phyloP scores from a whole-genome alignment of 2,888 invertebrate species.

The Branchinecta sandiegonensis region DNA sequence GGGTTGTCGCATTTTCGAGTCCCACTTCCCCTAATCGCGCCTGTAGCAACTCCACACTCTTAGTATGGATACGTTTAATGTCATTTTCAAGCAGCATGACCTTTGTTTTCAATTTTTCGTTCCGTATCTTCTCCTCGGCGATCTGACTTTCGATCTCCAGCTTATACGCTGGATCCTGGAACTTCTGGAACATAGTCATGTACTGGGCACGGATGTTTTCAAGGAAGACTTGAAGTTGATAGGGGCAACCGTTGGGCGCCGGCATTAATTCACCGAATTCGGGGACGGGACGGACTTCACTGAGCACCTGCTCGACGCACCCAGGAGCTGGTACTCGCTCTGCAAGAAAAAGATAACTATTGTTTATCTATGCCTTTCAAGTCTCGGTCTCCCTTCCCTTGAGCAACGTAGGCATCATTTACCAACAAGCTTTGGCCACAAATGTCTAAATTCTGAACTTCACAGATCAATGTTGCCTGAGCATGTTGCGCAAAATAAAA shows the following conservation, averaged over 20 bases:
- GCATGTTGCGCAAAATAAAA: too few species aligned
- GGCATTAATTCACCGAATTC: slow-evolving; percentile 62
- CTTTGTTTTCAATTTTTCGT: slow-evolving; percentile 34
- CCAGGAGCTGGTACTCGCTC: slow-evolving; percentile 57
- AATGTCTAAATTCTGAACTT: too few species aligned
- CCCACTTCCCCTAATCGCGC: slow-evolving; percentile 81
- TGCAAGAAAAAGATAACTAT: neutral
- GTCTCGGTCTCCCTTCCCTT: too few species aligned
- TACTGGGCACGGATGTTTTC: slow-evolving; percentile 76
- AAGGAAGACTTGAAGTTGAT: slow-evolving; percentile 63
- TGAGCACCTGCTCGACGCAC: slow-evolving; percentile 77
- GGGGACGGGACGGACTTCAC: slow-evolving; percentile 43
- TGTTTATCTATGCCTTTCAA: too few species aligned
- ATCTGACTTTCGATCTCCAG: slow-evolving; percentile 57
- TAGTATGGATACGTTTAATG: slow-evolving; percentile 76
- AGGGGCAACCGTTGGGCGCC: slow-evolving; percentile 61
- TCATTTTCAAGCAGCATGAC: slow-evolving; percentile 84
- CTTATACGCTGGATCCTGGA: slow-evolving; percentile 64
- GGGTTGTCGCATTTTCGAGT: slow-evolving; percentile 61
- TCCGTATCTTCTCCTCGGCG: slow-evolving; percentile 54
- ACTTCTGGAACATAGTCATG: slow-evolving; percentile 62
- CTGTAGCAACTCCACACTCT: slow-evolving; percentile 74
- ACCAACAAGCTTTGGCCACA: too few species aligned
- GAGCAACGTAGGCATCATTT: too few species aligned
- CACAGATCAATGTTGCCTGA: too few species aligned